Conservation (phyloP, 2,797 vertebrate species). For the Pantherophis alleghaniensis region DNA sequence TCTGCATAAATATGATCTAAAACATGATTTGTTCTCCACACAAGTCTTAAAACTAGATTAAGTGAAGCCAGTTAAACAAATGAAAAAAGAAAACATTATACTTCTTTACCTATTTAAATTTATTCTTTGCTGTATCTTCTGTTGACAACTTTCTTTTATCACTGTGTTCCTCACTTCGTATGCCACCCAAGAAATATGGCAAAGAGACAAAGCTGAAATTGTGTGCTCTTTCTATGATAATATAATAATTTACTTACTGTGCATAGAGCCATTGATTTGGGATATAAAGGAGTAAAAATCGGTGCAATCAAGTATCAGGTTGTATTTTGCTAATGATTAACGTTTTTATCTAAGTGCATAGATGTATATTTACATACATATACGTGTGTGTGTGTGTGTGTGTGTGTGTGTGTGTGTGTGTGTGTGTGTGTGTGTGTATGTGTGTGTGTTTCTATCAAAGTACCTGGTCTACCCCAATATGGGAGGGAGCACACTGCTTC, state of each 20-base stretch:
- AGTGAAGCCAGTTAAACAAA: background rate
- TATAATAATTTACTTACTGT: background rate
- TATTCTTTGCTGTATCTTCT: background rate
- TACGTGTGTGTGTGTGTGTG: background rate
- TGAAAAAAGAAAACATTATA: background rate
- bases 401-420: too few relatives aligned
- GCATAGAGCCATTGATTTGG: background rate
- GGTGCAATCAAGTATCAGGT: background rate
- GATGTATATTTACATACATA: background rate
- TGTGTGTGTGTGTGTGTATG: too few relatives aligned
- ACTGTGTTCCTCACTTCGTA: background rate
- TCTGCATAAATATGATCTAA: background rate
- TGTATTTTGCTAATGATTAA: background rate
- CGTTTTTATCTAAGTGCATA: background rate
- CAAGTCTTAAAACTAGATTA: background rate
- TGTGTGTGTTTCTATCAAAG: too few relatives aligned
- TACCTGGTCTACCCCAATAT: too few relatives aligned
- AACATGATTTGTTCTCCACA: background rate
- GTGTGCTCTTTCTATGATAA: background rate
- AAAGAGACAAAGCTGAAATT: background rate
- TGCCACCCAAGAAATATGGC: background rate
- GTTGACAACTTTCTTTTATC: background rate
- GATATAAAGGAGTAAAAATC: background rate
- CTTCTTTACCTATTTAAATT: background rate
- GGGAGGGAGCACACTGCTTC: too few relatives aligned